Conservation (phyloP, 1,140 invertebrate species). For the Euura saliciscinereae region DNA sequence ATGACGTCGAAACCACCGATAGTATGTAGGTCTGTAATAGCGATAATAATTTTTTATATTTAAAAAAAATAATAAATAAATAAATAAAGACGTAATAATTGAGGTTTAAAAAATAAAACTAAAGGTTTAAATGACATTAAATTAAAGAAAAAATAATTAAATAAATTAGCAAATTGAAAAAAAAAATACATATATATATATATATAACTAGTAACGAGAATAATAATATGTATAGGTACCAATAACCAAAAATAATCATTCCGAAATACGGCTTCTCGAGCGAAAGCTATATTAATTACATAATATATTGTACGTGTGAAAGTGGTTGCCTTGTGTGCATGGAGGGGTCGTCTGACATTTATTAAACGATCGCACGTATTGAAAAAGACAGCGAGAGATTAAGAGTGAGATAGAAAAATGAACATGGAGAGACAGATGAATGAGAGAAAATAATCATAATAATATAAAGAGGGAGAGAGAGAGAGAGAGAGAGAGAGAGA, state of each 20-base stretch:
- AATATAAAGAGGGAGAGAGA: background rate
- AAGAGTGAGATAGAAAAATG: background rate
- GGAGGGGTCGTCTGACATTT: background rate
- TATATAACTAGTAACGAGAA: background rate
- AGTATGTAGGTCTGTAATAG: conserved; percentile 24
- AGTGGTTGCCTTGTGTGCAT: background rate
- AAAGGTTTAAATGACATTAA: background rate
- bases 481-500: background rate
- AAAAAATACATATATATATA: conserved; percentile 2
- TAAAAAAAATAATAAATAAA: conserved; percentile 38
- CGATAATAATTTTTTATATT: conserved; percentile 34
- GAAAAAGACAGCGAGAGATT: too few relatives aligned
- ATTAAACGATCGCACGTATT: too few relatives aligned
- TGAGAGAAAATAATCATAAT: too few relatives aligned
- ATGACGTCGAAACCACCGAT: background rate
- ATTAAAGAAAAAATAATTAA: background rate
- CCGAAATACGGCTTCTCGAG: background rate
- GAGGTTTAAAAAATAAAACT: background rate
- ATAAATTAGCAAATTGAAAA: background rate
- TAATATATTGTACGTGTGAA: background rate
- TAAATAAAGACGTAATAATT: conserved; percentile 21
- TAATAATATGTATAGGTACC: conserved; percentile 2
- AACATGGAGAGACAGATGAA: background rate
- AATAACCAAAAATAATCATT: conserved; percentile 2
- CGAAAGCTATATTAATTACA: background rate